phyloP scores from a whole-genome alignment of 2,888 invertebrate genomes.

The Sinodicranocentrus sp. region DNA sequence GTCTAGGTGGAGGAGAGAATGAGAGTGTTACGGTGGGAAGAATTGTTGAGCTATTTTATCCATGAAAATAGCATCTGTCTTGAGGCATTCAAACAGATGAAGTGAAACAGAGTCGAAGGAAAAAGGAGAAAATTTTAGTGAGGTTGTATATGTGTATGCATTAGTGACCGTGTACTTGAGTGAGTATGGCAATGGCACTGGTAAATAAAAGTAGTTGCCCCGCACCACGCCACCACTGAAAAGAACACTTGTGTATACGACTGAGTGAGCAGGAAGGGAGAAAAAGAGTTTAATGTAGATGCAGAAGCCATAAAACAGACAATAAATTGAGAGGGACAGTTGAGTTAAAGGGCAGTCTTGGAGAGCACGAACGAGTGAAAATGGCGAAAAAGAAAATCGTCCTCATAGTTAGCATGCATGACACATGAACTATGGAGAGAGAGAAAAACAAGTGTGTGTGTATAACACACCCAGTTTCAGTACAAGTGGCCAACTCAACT shows the following conservation, averaged over 20 bases:
- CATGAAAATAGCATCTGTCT: conserved; percentile 2
- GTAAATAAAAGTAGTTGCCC: conserved; percentile 35
- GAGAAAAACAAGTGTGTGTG: not conserved
- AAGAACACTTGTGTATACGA: conserved; percentile 31
- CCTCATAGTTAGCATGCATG: conserved; percentile 53
- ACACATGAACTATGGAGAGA: conserved; percentile 36
- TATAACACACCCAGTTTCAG: not conserved
- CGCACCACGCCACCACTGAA: not conserved
- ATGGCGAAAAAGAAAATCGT: conserved; percentile 41
- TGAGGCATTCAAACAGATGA: not conserved
- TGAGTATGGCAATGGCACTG: not conserved
- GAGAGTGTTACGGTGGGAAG: not conserved
- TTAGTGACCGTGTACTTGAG: not conserved
- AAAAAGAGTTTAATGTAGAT: conserved; percentile 71
- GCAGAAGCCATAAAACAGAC: conserved; percentile 73
- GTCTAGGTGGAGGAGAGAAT: too few species aligned
- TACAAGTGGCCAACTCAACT: not conserved
- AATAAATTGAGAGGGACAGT: conserved; percentile 73
- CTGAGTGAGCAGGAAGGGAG: conserved; percentile 13
- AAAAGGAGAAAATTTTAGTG: not conserved
- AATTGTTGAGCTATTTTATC: conserved; percentile 12
- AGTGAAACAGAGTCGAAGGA: conserved; percentile 11
- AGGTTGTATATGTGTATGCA: not conserved
- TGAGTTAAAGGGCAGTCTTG: conserved; percentile 65
- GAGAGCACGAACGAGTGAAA: conserved; percentile 53